Evolutionary conservation across 1,140 invertebrate species (phyloP), one percentile per base, ranked within the genome.

Genomic region (Nephila pilipes): DNA sequence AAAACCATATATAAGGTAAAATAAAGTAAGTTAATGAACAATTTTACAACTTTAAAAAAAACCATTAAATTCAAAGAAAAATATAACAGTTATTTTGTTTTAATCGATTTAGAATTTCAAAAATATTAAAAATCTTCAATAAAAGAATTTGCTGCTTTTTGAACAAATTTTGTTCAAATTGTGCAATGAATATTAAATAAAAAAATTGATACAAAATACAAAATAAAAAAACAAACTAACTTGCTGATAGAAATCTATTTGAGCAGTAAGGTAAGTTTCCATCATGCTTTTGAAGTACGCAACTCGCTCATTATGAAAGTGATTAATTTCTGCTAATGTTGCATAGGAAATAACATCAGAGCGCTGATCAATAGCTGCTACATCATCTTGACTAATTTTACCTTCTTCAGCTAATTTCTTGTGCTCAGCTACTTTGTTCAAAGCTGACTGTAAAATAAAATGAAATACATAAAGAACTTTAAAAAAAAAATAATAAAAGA

Each of bases 271-370:
- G 95, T 98, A 99, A 90, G 96, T 97, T 95, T 98, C 97, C 96
- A 99, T 98, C 85, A 98, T 97, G 80, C 97, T 96, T 95, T 98
- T 98, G 94, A 99, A 97, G 95, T 99, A 98, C n/a, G 96, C 96
- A 46, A 98, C 97, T 94, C 98, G 96, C 95, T 99, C 98, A 25
- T 96, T 95, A 94, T 99, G 98, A 95, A 99, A 99, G 95, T 99
- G 98, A 94, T 97, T 97, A 92, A 99, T 97, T 96, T 99, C 99
- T 54, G 99, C 98, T 95, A 99, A 96, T 63, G 99, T 96, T 1
- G 98, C 97, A 95, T 99, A 99, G 0, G 98, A 98, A 94, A 99
- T 97, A 14, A 98, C 96, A 96, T 99, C 98, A 0, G 98, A 98
- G 94, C 98, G 96, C 94, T 97, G 96, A 89, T 97, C 96, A 8